Evolutionary conservation across 2,797 vertebrate genomes (phyloP), one percentile per base, ranked within the genome.

Genomic region (Cirrhinus molitorella): DNA sequence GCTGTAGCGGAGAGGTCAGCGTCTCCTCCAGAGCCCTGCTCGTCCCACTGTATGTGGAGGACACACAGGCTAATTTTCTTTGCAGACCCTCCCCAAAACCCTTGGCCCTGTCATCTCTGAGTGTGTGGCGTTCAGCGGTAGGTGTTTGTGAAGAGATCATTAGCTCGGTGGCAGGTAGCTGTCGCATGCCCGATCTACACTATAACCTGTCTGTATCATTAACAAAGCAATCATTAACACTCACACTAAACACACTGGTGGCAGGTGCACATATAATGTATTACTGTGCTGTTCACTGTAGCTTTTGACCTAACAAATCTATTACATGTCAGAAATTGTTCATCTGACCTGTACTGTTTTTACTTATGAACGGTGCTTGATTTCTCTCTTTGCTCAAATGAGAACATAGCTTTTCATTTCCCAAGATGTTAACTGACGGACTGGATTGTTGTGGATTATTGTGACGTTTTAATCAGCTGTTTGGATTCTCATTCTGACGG

Each of bases 191-290:
- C 11, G n/a, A 40, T 79, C 70, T 66, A 45, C 57, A 79, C 67
- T 80, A 71, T 76, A 51, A 85, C 63, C 28, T 59, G 61, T 80
- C 16, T 53, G 17, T 63, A 49, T 68, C 37, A 63, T 77, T 81
- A 67, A 73, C 59, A 73, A 23, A 57, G 23, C 68, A 66, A 40
- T 84, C 47, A 80, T 85, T 84, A 76, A 66, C 43, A 53, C 40
- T 19, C 68, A 79, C 67, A 67, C 71, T 74, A 16, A 63, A 63
- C 31, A 43, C 80, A 70, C 23, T 40, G 4, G 25, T 17, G 61
- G 16, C 25, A 31, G 61, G 7, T 31, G 34, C 5, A 55, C 5
- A 5, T 25, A 31, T 78, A 3, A 79, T 66, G 6, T 79, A 21
- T 43, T 3, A 43, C 3, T 17, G 23, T 17, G 37, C 47, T 5